A percentile compares a stretch with the other conserved stretches of the same genome.
Evolutionary conservation across 2,888 invertebrate species (phyloP).

Genomic region (Tuta absoluta): DNA sequence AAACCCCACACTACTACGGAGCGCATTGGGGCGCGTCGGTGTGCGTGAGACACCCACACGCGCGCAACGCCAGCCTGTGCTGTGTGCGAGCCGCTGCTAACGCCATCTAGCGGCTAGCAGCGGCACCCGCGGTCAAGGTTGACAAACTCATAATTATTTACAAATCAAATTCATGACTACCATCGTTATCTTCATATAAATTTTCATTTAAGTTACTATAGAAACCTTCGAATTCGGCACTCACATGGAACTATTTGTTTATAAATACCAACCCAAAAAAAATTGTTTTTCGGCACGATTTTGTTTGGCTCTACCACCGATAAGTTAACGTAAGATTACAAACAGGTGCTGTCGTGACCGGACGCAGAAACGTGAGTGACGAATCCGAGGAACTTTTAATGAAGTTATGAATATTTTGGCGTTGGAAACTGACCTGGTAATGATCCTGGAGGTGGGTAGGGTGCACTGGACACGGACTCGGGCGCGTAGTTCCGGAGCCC

Average conservation of each 20-base stretch:
- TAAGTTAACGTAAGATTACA: conserved; percentile 70
- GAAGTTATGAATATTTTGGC: neutral
- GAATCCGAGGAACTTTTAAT: conserved; percentile 45
- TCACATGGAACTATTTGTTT: conserved; percentile 57
- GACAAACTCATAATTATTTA: conserved; percentile 72
- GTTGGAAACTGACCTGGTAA: conserved; percentile 72
- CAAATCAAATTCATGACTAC: conserved; percentile 52
- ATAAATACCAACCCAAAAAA: conserved; percentile 56
- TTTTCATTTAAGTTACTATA: conserved; percentile 29
- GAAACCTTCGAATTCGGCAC: conserved; percentile 36
- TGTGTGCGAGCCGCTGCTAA: conserved; percentile 52
- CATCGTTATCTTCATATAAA: conserved; percentile 34
- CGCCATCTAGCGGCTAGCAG: conserved; percentile 71
- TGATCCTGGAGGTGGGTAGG: conserved; percentile 90
- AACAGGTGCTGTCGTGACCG: conserved; percentile 58
- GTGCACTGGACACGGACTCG: conserved; percentile 87
- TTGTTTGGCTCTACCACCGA: conserved; percentile 59
- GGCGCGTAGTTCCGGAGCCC: conserved; percentile 88
- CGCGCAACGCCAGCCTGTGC: conserved; percentile 29
- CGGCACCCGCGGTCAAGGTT: conserved; percentile 66
- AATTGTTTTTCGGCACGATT: conserved; percentile 60
- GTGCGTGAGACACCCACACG: conserved; percentile 60
- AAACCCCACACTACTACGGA: conserved; percentile 49
- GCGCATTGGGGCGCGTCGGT: conserved; percentile 40
- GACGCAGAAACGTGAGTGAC: conserved; percentile 64